phyloP scores from a whole-genome alignment of 2,797 vertebrate genomes.

The Coluber constrictor region DNA sequence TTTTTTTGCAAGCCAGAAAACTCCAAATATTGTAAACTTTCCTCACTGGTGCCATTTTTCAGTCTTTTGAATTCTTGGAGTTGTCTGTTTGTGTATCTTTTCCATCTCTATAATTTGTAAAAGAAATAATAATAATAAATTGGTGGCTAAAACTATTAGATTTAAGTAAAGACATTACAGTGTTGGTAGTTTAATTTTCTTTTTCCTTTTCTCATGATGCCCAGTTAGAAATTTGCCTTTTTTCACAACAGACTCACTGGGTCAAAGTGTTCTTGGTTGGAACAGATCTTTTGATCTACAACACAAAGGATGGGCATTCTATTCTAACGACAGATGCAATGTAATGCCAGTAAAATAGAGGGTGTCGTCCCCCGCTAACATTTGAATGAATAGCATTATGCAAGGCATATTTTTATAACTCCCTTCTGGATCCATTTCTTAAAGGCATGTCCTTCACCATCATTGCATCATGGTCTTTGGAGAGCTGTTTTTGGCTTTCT shows the following conservation, averaged over 20 bases:
- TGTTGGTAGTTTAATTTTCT: background rate
- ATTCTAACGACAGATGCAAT: conserved; percentile 24
- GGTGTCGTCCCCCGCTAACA: conserved; percentile 4
- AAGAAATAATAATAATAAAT: background rate
- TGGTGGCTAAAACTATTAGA: background rate
- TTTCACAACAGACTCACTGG: background rate
- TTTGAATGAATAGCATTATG: background rate
- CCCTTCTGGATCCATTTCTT: conserved; percentile 26
- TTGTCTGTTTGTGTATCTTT: background rate
- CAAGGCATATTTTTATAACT: conserved; percentile 34
- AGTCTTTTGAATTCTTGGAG: background rate
- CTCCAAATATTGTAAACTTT: background rate
- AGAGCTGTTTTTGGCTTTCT: conserved; percentile 65
- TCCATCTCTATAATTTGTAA: background rate
- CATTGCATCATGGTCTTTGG: conserved; percentile 57
- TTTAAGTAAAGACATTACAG: background rate
- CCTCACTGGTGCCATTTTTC: background rate
- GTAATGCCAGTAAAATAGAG: conserved; percentile 26
- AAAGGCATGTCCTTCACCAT: conserved; percentile 32
- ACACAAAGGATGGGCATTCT: conserved; percentile 27
- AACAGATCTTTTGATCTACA: conserved; percentile 17
- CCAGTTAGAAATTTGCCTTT: background rate
- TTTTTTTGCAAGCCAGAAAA: background rate
- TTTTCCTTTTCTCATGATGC: background rate
- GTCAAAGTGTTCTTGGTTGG: conserved; percentile 11